Percentiles rank a stretch among this genome's conserved stretches.
phyloP scores from a whole-genome alignment of 2,113 vertebrate genomes.

The Chaetura pelagica region DNA sequence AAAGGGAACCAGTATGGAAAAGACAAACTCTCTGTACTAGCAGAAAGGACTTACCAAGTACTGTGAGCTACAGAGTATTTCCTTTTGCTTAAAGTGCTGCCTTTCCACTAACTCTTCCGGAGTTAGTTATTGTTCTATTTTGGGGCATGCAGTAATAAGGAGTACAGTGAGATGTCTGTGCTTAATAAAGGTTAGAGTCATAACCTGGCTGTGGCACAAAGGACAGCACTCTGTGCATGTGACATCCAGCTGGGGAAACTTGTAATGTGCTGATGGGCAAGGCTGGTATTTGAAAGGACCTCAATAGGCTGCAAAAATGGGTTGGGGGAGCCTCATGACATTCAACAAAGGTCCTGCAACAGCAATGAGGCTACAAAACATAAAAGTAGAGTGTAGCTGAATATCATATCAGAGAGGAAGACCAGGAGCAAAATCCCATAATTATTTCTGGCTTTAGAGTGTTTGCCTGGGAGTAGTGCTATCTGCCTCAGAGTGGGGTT shows the following conservation, averaged over 20 bases:
- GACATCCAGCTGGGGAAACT: background rate
- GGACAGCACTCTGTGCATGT: background rate
- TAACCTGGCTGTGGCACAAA: background rate
- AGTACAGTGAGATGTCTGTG: background rate
- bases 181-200: background rate
- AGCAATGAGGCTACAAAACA: background rate
- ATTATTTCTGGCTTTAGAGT: background rate
- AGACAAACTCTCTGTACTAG: background rate
- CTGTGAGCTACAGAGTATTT: background rate
- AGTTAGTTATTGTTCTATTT: background rate
- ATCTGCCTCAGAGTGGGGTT: background rate
- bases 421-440: background rate
- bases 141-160: background rate
- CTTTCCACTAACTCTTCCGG: background rate
- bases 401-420: background rate
- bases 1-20: background rate
- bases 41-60: background rate
- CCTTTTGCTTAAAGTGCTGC: background rate
- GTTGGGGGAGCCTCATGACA: background rate
- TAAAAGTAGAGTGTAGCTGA: background rate
- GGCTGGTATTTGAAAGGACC: background rate
- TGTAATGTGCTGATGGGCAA: background rate
- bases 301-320: background rate
- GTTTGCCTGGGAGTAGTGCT: background rate
- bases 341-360: background rate